These are phyloP conservation scores for Rhabdomys pumilio DNA, from an alignment of 2,797 vertebrate genomes.

Conservation along the genomic window DNA sequence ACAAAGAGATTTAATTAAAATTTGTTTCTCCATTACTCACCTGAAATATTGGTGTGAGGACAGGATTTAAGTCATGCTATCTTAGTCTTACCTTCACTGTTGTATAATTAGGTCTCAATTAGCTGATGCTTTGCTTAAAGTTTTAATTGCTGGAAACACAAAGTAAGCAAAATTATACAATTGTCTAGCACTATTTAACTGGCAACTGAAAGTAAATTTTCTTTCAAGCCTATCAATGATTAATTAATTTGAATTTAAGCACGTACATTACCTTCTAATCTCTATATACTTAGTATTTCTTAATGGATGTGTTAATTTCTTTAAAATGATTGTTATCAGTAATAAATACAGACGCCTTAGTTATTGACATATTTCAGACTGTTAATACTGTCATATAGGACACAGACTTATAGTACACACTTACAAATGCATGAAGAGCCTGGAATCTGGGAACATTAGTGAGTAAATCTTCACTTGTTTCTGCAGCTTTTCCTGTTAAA, in stretches of 20 bases:
- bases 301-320: not conserved
- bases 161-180: not conserved
- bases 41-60: not conserved
- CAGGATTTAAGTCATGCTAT: not conserved
- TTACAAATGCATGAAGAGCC: not conserved
- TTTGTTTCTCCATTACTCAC: not conserved
- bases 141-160: not conserved
- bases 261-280: not conserved
- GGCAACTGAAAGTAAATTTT: not conserved
- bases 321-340: not conserved
- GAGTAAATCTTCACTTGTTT: not conserved
- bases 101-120: not conserved
- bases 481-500: not conserved
- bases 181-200: not conserved
- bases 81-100: not conserved
- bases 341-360: not conserved
- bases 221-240: not conserved
- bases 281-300: not conserved
- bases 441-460: not conserved
- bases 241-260: not conserved
- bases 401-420: fast-evolving
- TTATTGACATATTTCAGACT: not conserved
- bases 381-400: not conserved
- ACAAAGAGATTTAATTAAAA: not conserved
- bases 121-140: not conserved